Evolutionary conservation across 2,888 invertebrate species (phyloP).

Genomic region (Philereme transversata): DNA sequence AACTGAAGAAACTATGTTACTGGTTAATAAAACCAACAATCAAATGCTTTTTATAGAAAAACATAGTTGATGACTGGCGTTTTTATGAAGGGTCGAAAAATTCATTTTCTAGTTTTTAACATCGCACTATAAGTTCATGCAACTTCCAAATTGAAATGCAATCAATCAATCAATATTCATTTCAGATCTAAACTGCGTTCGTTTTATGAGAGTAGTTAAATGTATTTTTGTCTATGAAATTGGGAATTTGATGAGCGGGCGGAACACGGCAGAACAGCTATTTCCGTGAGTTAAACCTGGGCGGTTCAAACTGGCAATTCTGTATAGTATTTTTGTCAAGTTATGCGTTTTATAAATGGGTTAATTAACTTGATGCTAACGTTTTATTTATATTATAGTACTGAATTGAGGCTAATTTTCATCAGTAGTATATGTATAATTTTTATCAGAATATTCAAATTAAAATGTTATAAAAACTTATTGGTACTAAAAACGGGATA

Average conservation of each 20-base stretch:
- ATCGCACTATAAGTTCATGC: constrained; percentile 35
- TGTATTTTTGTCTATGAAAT: constrained; percentile 46
- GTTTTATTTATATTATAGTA: too few relatives aligned
- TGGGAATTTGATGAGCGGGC: constrained; percentile 35
- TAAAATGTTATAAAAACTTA: too few relatives aligned
- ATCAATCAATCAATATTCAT: constrained; percentile 47
- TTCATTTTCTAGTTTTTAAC: constrained; percentile 32
- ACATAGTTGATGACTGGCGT: constrained; percentile 35
- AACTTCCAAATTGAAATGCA: constrained; percentile 42
- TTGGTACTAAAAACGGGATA: too few relatives aligned
- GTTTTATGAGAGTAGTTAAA: constrained; percentile 44
- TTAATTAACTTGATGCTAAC: too few relatives aligned
- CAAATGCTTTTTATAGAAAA: constrained; percentile 22
- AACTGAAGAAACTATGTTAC: constrained; percentile 30
- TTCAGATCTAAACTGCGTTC: constrained; percentile 41
- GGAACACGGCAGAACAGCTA: constrained; percentile 33
- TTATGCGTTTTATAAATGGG: too few relatives aligned
- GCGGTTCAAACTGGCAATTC: too few relatives aligned
- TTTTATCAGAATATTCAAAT: too few relatives aligned
- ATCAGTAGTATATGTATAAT: too few relatives aligned
- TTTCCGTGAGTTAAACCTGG: constrained; percentile 6
- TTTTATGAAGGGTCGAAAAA: constrained; percentile 39
- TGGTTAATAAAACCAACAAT: constrained; percentile 33
- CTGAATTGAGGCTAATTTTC: too few relatives aligned
- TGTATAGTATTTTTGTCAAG: too few relatives aligned